A percentile compares a stretch with the other conserved stretches of the same genome.
phyloP scores from a whole-genome alignment of 1,140 invertebrate genomes.

The Platyura marginata region DNA sequence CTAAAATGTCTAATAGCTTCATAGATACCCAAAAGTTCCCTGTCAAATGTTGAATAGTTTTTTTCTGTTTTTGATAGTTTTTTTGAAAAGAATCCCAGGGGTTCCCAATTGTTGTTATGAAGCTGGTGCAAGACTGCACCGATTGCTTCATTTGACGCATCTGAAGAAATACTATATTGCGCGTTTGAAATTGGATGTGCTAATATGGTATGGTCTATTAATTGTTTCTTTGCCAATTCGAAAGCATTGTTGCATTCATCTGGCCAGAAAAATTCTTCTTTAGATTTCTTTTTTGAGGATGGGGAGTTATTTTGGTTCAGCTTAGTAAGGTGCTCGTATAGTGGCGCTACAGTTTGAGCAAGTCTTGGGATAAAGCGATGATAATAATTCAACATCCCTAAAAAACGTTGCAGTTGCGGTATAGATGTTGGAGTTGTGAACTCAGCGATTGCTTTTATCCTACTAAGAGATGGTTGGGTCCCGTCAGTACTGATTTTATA shows the following conservation, averaged over 20 bases:
- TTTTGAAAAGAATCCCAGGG: slow-evolving; percentile 23
- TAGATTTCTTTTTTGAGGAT: slow-evolving; percentile 10
- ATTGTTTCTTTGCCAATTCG: slow-evolving; percentile 17
- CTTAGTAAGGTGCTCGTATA: slow-evolving; percentile 8
- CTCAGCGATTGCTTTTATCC: slow-evolving; percentile 4
- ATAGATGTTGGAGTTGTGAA: slow-evolving; percentile 15
- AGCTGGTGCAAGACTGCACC: slow-evolving; percentile 21
- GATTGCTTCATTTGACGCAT: slow-evolving; percentile 19
- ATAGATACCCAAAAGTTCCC: slow-evolving; percentile 22
- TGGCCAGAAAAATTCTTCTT: slow-evolving; percentile 14
- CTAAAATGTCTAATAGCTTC: slow-evolving; percentile 13
- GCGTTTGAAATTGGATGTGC: slow-evolving; percentile 10
- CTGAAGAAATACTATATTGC: slow-evolving; percentile 8
- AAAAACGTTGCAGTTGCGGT: slow-evolving; percentile 17
- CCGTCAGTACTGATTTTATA: slow-evolving; percentile 10
- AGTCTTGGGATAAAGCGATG: slow-evolving; percentile 12
- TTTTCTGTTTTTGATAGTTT: slow-evolving; percentile 12
- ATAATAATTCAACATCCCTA: slow-evolving; percentile 26
- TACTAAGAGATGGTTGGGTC: slow-evolving; percentile 1
- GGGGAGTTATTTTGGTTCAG: slow-evolving; percentile 7
- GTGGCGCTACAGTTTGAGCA: slow-evolving; percentile 9
- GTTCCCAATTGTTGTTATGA: slow-evolving; percentile 10
- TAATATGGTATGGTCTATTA: slow-evolving; percentile 12
- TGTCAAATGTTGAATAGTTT: slow-evolving; percentile 18
- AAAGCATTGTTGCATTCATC: slow-evolving; percentile 15